phyloP scores from a whole-genome alignment of 2,113 vertebrate genomes.

The Macroglossus sobrinus region DNA sequence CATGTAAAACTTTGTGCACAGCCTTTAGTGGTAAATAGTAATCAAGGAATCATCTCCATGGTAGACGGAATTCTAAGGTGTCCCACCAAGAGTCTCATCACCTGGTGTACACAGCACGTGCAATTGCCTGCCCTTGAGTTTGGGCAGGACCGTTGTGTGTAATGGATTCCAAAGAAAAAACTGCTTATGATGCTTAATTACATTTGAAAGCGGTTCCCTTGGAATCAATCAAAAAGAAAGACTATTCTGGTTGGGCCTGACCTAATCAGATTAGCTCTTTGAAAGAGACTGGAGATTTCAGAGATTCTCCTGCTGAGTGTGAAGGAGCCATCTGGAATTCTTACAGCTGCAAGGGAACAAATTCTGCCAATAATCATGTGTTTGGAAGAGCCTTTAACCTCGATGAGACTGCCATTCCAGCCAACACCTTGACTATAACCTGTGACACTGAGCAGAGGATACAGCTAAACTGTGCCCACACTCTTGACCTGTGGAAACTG shows the following conservation, averaged over 20 bases:
- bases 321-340: not conserved
- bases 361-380: not conserved
- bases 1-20: not conserved
- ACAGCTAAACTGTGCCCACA: not conserved
- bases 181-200: too few species aligned
- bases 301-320: not conserved
- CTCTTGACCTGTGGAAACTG: not conserved
- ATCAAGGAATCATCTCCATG: not conserved
- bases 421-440: not conserved
- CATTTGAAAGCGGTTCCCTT: not conserved
- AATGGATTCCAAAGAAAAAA: not conserved
- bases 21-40: not conserved
- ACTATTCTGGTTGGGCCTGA: not conserved
- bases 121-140: not conserved
- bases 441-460: not conserved
- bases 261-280: not conserved
- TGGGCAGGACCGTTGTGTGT: not conserved
- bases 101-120: not conserved
- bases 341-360: not conserved
- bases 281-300: not conserved
- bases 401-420: not conserved
- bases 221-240: not conserved
- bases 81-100: not conserved
- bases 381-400: not conserved
- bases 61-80: not conserved